Conservation (phyloP, 2,888 invertebrate species). For the Macroteleia sp. region DNA sequence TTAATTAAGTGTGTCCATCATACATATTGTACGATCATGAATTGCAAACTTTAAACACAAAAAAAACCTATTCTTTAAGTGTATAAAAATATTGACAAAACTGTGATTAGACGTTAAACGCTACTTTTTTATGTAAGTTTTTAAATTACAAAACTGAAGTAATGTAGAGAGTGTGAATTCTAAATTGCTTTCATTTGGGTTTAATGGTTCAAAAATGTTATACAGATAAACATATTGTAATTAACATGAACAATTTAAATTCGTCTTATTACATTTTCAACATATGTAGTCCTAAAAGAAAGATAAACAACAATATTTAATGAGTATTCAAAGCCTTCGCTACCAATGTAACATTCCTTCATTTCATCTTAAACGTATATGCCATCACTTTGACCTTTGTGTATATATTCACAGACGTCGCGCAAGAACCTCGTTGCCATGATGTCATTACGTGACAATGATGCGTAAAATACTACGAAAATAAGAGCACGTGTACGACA, state of each 20-base stretch:
- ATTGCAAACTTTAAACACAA: neutral
- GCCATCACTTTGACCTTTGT: constrained; percentile 34
- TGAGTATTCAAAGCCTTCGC: constrained; percentile 24
- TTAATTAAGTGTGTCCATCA: constrained; percentile 60
- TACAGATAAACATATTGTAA: too few relatives aligned
- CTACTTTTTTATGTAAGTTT: too few relatives aligned
- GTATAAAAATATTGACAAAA: too few relatives aligned
- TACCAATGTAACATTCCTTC: constrained; percentile 40
- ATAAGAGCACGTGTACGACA: constrained; percentile 68
- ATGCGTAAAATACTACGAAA: constrained; percentile 40
- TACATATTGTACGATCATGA: constrained; percentile 22
- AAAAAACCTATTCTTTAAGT: neutral
- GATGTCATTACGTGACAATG: constrained; percentile 41
- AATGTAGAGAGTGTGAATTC: too few relatives aligned
- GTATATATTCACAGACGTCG: constrained; percentile 27
- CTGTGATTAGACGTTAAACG: neutral
- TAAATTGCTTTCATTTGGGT: too few relatives aligned
- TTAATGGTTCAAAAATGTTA: too few relatives aligned
- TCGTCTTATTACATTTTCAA: too few relatives aligned
- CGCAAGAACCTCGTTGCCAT: constrained; percentile 7
- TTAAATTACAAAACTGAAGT: too few relatives aligned
- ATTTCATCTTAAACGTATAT: constrained; percentile 35
- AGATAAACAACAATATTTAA: constrained; percentile 33
- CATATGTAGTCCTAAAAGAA: too few relatives aligned
- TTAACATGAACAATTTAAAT: too few relatives aligned